These are phyloP conservation scores for Myanophis thanlyinensis DNA, from an alignment of 2,113 vertebrate species.

Conservation along the genomic window DNA sequence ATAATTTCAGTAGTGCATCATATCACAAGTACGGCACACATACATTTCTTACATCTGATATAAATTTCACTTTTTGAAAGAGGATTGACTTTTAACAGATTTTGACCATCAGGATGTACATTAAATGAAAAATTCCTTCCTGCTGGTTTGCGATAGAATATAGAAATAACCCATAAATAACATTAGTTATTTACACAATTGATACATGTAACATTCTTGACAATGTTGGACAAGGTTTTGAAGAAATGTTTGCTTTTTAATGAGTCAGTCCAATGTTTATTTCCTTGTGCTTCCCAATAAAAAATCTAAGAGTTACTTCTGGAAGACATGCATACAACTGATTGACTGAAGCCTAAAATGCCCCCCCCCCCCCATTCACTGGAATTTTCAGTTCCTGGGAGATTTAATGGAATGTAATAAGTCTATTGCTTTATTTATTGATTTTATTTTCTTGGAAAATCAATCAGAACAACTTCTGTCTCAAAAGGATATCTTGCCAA, in stretches of 20 bases:
- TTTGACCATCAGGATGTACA: not conserved
- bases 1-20: not conserved
- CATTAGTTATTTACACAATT: not conserved
- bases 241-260: not conserved
- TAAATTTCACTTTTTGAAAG: not conserved
- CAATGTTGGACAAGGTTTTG: not conserved
- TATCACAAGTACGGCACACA: not conserved
- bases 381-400: not conserved
- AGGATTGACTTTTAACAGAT: not conserved
- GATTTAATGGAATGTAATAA: not conserved
- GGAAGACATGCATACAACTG: not conserved
- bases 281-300: not conserved
- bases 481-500: not conserved
- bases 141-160: not conserved
- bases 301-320: not conserved
- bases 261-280: not conserved
- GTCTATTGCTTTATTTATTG: not conserved
- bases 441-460: not conserved
- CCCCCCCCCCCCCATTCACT: not conserved
- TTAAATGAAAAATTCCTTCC: not conserved
- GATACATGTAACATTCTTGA: not conserved
- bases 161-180: not conserved
- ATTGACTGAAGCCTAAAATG: not conserved
- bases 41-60: not conserved
- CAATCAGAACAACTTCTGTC: not conserved